Base-by-base conservation (phyloP, 2,888 invertebrate genomes). In the Ferrisia virgata region DNA sequence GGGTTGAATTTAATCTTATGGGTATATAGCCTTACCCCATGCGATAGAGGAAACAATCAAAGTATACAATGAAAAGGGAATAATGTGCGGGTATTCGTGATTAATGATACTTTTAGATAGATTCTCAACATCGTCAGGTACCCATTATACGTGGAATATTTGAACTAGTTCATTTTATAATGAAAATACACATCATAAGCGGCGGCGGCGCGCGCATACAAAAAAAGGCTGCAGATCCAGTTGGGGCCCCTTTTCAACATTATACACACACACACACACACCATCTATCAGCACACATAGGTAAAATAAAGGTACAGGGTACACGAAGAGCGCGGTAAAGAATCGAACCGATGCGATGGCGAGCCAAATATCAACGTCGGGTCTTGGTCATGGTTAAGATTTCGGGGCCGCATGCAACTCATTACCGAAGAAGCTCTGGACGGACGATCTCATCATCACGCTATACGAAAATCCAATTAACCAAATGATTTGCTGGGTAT, bases 401-500 rank as follows among this genome's bases (percentile, higher is more conserved):
- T 53, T 22, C 53, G 2, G n/a, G 8, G 53, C 53, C 0, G 53
- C 22, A 53, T 53, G 22, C 53, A 53, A 53, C 53, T 53, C 53
- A 53, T 53, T 53, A 53, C 53, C 22, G n/a, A n/a, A n/a, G n/a
- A n/a, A n/a, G n/a, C n/a, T n/a, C n/a, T n/a, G n/a, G n/a, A n/a
- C 53, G 8, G 53, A 53, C 22, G 22, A 64, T 28, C 28, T 64
- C 28, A 31, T 64, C 28, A 31, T 64, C 64, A 31, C 64, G 64
- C 28, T 64, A 64, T 64, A 64, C 64, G 64, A 64, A 53, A 64
- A 64, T 64, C 64, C 64, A 64, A 64, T 64, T 64, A 64, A 64
- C 28, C 64, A 25, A 25, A 31, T 28, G 64, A 64, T 64, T 64
- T 22, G 53, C 22, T 53, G 53, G n/a, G 22, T 53, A 53, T 53